These are phyloP conservation scores for Blera fallax DNA, from an alignment of 2,888 invertebrate species.

Conservation along the genomic window DNA sequence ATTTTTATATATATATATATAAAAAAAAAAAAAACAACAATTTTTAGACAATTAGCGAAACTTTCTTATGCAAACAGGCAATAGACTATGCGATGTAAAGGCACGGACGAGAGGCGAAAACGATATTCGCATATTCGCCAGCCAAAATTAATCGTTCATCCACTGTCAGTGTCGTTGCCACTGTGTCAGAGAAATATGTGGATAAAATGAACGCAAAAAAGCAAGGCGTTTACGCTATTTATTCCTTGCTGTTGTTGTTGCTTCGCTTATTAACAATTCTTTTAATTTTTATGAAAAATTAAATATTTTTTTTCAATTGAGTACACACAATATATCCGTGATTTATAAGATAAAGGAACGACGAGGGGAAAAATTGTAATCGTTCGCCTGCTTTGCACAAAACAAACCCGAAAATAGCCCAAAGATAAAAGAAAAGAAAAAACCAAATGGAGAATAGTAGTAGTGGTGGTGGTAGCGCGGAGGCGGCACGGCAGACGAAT, in stretches of 20 bases:
- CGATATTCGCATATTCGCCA: constrained; percentile 1
- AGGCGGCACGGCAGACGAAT: no score
- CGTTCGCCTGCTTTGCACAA: not conserved
- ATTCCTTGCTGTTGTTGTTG: no score
- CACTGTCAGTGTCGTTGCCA: constrained; percentile 21
- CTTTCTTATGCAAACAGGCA: constrained; percentile 26
- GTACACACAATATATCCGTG: not conserved
- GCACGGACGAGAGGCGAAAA: constrained; percentile 5
- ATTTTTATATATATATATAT: no score
- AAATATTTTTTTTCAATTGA: not conserved
- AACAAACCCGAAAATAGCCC: constrained; percentile 9
- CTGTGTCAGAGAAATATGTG: not conserved
- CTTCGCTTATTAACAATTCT: constrained; percentile 3
- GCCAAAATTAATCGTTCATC: constrained; percentile 26
- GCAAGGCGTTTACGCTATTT: not conserved
- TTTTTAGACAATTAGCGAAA: not conserved
- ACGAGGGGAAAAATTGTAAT: no score
- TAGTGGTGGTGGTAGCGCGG: not conserved
- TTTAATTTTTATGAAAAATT: not conserved
- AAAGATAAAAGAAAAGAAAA: not conserved
- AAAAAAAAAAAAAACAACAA: not conserved
- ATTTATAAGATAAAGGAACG: not conserved
- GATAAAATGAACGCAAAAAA: not conserved
- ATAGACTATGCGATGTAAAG: constrained; percentile 2
- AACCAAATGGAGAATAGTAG: not conserved